These are phyloP conservation scores for Myotis findleyi DNA, from an alignment of 2,797 vertebrate genomes.

Conservation along the genomic window DNA sequence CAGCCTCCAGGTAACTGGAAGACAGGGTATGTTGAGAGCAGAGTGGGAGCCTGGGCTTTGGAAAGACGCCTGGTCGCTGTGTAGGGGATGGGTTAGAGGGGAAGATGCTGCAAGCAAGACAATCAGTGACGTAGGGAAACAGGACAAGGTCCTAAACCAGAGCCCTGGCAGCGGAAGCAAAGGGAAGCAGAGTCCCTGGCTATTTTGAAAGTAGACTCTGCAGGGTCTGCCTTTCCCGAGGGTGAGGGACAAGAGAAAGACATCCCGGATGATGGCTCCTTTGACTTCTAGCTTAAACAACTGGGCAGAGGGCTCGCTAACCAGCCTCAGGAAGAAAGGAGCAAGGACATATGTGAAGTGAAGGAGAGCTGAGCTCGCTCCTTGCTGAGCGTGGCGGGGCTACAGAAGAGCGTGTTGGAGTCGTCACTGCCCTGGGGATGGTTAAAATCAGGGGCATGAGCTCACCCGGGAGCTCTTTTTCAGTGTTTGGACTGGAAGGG, in stretches of 20 bases:
- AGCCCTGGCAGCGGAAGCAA: background rate
- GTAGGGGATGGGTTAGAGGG: background rate
- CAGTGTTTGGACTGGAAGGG: background rate
- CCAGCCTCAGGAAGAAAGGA: background rate
- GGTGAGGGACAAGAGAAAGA: background rate
- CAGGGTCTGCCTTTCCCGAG: background rate
- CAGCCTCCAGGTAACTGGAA: background rate
- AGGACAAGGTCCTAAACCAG: background rate
- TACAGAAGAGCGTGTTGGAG: background rate
- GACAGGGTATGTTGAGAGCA: background rate
- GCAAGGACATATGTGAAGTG: background rate
- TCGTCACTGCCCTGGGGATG: background rate
- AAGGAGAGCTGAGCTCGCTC: background rate
- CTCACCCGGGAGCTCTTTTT: background rate
- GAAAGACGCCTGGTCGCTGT: background rate
- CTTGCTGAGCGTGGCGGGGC: rapidly evolving
- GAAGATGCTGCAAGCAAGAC: background rate
- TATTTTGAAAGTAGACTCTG: background rate
- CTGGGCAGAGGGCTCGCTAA: background rate
- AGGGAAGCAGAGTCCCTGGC: background rate
- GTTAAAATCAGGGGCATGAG: background rate
- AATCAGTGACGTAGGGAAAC: background rate
- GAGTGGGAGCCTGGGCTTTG: background rate
- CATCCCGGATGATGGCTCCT: background rate
- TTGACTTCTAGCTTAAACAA: background rate